A percentile compares a stretch with the other conserved stretches of the same genome.
Evolutionary conservation across 2,888 invertebrate genomes (phyloP).

Genomic region (Aleiodes alternator): DNA sequence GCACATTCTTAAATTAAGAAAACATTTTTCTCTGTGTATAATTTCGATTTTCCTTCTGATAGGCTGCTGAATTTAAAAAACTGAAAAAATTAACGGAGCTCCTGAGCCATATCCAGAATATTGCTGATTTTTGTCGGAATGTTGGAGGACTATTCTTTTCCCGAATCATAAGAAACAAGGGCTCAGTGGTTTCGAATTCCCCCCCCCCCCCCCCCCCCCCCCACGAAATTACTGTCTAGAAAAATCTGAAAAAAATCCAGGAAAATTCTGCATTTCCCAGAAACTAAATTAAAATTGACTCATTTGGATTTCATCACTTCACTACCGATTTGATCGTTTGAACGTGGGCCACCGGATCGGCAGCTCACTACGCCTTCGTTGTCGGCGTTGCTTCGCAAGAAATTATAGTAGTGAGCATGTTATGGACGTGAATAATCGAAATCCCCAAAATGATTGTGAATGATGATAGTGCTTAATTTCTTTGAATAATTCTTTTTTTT

Average conservation of each 20-base stretch:
- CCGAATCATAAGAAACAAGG: no score
- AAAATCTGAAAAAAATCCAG: neutral
- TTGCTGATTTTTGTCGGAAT: no score
- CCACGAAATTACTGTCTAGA: neutral
- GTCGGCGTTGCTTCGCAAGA: slow-evolving; percentile 37
- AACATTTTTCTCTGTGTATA: no score
- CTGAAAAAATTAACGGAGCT: no score
- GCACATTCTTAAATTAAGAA: no score
- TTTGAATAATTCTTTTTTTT: slow-evolving; percentile 2
- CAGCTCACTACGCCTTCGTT: slow-evolving; percentile 50
- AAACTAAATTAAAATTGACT: neutral
- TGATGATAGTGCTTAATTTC: slow-evolving; percentile 17
- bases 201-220: no score
- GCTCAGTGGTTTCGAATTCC: no score
- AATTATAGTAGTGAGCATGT: slow-evolving; percentile 1
- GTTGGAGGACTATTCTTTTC: no score
- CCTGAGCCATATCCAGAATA: no score
- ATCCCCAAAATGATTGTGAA: slow-evolving; percentile 25
- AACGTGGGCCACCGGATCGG: slow-evolving; percentile 39
- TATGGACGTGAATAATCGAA: neutral
- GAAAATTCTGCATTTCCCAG: no score
- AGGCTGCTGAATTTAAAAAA: no score
- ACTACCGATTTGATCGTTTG: neutral
- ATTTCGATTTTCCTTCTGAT: no score
- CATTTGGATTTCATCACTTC: neutral